phyloP scores from a whole-genome alignment of 37 sponge, comb jelly and placozoan genomes.

The Geodia barretti region DNA sequence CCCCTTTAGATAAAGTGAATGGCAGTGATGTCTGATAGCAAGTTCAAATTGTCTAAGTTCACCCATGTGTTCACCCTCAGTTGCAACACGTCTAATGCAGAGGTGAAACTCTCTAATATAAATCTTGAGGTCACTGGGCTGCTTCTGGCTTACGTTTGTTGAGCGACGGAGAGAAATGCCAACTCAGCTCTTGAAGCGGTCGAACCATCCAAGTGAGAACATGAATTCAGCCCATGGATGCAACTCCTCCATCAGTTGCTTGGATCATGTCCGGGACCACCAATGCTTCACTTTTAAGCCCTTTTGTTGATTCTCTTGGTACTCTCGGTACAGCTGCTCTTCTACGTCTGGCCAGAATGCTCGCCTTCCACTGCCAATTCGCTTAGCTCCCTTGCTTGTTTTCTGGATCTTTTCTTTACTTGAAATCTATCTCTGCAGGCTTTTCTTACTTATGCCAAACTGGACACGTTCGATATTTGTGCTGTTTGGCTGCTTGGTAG shows the following conservation, averaged over 20 bases:
- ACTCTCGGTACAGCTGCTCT: neutral
- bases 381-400: slow-evolving; percentile 6
- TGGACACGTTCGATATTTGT: no score
- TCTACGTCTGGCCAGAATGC: neutral
- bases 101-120: slow-evolving; percentile 49
- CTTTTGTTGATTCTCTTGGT: neutral
- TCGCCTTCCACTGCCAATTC: neutral
- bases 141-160: slow-evolving; percentile 30
- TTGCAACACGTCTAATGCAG: slow-evolving; percentile 16
- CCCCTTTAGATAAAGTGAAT: slow-evolving; percentile 40
- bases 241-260: neutral
- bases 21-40: slow-evolving; percentile 48
- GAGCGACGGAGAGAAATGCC: neutral
- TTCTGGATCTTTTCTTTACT: slow-evolving; percentile 19
- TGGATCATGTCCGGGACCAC: neutral
- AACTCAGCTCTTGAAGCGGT: neutral
- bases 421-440: no score
- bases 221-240: neutral
- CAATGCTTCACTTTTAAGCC: slow-evolving; percentile 2
- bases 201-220: neutral
- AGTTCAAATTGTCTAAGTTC: slow-evolving; percentile 3
- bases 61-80: neutral
- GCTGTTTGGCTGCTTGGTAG: no score
- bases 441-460: no score
- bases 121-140: slow-evolving; percentile 13